Base-by-base conservation (phyloP, 2,888 invertebrate species). In the Trisateles emortualis region DNA sequence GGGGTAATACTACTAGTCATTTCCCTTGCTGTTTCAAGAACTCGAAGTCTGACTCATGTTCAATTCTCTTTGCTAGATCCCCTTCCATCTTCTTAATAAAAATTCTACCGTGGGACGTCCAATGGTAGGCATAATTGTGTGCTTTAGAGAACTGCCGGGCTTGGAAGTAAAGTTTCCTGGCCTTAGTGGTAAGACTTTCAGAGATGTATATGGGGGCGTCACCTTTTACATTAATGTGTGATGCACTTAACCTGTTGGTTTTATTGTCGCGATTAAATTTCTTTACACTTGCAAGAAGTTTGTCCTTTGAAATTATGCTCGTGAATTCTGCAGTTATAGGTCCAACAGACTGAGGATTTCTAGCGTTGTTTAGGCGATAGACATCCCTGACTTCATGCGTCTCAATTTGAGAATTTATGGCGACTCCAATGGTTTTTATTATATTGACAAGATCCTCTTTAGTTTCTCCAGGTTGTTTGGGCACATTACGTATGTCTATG, bases 161-260 rank as follows among this genome's bases (percentile, higher is more conserved):
- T 35, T 35, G 35, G 14, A 16, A 35, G 35, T 35, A 35, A 1
- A 16, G 35, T 16, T 35, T 35, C 35, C 35, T 35, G 1, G 35
- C 35, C 16, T 35, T 35, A 16, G 35, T 35, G 16, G 35, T 35
- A 6, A 35, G 35, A 35, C 35, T 35, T 16, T 35, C 35, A 8
- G 35, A 35, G 35, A 35, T 35, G 35, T 16, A 35, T 35, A 35
- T 35, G 35, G 35, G 35, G 16, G 35, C 35, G 1, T 35, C 16
- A 16, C 35, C 35, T 16, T 14, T 35, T 16, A 35, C 2, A 11
- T 35, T 35, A 16, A 35, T 35, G 8, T 35, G 35, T 5, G 35
- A 35, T 14, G 14, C 9, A 35, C 14, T 35, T 8, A 35, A 11
- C 35, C 35, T 14, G 35, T 35, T 35, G 2, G 14, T 35, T 16